A percentile compares a stretch with the other conserved stretches of the same genome.
Evolutionary conservation across 2,797 vertebrate species (phyloP).

Genomic region (Galaxias olidus): DNA sequence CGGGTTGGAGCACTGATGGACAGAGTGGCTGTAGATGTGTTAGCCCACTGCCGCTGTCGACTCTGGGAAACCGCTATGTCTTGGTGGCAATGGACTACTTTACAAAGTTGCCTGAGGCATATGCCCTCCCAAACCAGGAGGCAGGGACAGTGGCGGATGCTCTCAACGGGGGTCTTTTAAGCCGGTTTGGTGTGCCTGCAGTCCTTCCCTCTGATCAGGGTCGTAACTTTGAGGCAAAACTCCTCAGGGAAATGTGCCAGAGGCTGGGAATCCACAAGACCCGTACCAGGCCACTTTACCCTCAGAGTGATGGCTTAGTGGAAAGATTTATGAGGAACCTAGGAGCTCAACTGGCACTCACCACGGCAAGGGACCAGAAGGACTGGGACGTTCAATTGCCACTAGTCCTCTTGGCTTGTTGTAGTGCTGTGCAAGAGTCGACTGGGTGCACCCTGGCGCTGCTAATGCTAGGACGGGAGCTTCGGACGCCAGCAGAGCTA

Average conservation of each 20-base stretch:
- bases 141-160: not conserved
- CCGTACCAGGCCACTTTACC: not conserved
- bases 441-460: not conserved
- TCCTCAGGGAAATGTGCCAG: not conserved
- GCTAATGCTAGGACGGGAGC: not conserved
- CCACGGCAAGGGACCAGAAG: not conserved
- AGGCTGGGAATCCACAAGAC: conserved; percentile 1
- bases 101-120: too few species aligned
- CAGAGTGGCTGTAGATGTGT: conserved; percentile 11
- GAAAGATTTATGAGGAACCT: not conserved
- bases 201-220: not conserved
- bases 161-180: not conserved
- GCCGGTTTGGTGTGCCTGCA: not conserved
- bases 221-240: not conserved
- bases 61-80: not conserved
- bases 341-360: not conserved
- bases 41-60: not conserved
- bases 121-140: too few species aligned
- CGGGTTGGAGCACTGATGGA: conserved; percentile 7
- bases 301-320: conserved; percentile 7
- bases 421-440: too few species aligned
- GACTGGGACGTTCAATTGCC: conserved; percentile 11
- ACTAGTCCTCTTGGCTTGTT: not conserved
- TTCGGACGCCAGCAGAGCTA: not conserved
- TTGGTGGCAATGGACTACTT: not conserved